phyloP scores from a whole-genome alignment of 2,797 vertebrate species.

The Scolopax bukidnonensis region DNA sequence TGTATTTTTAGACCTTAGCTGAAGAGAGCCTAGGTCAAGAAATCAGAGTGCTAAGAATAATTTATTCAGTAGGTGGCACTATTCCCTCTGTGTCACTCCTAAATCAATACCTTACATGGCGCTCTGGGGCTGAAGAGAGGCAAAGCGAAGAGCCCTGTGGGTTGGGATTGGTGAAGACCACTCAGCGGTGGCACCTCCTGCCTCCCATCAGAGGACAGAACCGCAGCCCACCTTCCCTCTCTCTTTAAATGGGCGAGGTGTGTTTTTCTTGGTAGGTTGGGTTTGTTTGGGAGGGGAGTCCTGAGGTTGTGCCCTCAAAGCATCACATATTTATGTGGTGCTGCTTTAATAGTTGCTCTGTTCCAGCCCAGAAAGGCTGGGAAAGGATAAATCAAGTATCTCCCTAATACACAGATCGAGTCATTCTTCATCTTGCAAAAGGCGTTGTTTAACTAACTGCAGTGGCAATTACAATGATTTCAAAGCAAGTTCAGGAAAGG shows the following conservation, averaged over 20 bases:
- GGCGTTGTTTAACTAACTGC: background rate
- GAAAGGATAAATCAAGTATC: background rate
- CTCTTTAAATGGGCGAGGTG: background rate
- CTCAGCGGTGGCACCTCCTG: background rate
- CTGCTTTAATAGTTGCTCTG: background rate
- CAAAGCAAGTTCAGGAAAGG: background rate
- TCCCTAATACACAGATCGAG: background rate
- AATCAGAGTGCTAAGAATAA: background rate
- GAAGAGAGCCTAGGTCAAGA: background rate
- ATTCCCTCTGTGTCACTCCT: slow-evolving; percentile 42
- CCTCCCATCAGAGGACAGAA: background rate
- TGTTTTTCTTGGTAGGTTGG: background rate
- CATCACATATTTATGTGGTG: background rate
- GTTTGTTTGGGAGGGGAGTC: background rate
- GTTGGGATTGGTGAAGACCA: background rate
- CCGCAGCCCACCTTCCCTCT: background rate
- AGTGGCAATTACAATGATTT: background rate
- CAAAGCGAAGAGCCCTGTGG: rapidly evolving
- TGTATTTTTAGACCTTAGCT: background rate
- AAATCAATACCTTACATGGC: background rate
- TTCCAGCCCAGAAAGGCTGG: background rate
- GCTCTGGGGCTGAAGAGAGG: background rate
- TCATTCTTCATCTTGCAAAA: background rate
- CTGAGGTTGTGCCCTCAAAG: background rate
- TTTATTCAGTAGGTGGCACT: slow-evolving; percentile 67